A percentile compares a stretch with the other conserved stretches of the same genome.
Evolutionary conservation across 2,888 invertebrate genomes (phyloP).

Genomic region (Deilephila elpenor): DNA sequence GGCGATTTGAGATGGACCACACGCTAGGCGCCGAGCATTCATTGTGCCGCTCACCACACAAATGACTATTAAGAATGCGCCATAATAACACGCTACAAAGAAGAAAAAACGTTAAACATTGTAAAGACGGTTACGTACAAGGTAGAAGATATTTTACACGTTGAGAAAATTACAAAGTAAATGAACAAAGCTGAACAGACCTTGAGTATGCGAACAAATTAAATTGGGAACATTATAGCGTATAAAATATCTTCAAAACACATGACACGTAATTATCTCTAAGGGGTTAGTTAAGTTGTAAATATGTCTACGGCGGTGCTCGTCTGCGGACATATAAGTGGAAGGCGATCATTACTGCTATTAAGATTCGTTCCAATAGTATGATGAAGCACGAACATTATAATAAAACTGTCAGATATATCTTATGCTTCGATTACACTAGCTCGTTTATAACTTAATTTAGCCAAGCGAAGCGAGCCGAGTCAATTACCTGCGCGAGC

Average conservation of each 20-base stretch:
- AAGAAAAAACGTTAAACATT: constrained; percentile 2
- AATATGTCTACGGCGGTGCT: background rate
- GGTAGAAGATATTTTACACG: background rate
- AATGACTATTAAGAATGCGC: constrained; percentile 11
- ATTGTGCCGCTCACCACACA: constrained; percentile 37
- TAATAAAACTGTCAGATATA: constrained; percentile 60
- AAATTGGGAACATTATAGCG: background rate
- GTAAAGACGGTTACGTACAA: background rate
- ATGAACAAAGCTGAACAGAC: background rate
- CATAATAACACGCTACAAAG: background rate
- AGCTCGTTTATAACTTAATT: constrained; percentile 80
- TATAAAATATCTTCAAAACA: background rate
- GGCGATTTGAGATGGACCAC: constrained; percentile 61
- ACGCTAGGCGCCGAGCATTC: constrained; percentile 59
- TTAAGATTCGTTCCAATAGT: constrained; percentile 40
- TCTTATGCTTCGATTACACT: constrained; percentile 67
- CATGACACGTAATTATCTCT: background rate
- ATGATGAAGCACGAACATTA: constrained; percentile 55
- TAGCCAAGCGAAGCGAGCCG: constrained; percentile 57
- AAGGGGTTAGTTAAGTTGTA: background rate
- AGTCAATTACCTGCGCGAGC: constrained; percentile 81
- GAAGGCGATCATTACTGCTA: constrained; percentile 17
- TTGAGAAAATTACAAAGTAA: constrained; percentile 14
- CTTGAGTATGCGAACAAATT: background rate
- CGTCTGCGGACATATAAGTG: background rate